These are phyloP conservation scores for Apamea crenata DNA, from an alignment of 2,888 invertebrate species.

Conservation along the genomic window DNA sequence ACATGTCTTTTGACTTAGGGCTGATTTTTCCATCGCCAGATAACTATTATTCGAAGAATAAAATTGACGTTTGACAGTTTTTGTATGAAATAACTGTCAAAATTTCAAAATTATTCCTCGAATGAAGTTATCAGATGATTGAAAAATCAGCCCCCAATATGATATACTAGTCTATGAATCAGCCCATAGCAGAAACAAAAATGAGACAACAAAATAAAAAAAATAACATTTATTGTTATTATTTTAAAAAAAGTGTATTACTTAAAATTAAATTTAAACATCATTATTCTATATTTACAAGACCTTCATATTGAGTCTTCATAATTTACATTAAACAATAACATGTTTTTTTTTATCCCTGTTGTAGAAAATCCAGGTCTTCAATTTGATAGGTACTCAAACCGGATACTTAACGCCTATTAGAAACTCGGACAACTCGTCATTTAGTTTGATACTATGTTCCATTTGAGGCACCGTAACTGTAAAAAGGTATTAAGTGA, in stretches of 20 bases:
- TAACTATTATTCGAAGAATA: too few relatives aligned
- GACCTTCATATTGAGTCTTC: neutral
- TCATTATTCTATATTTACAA: neutral
- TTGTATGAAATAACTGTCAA: too few relatives aligned
- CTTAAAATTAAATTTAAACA: neutral
- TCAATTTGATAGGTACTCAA: neutral
- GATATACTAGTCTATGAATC: too few relatives aligned
- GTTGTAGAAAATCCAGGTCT: neutral
- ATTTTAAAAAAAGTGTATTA: neutral
- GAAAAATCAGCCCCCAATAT: too few relatives aligned
- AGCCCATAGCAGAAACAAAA: neutral
- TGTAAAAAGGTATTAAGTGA: slow-evolving; percentile 55
- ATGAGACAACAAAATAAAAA: neutral
- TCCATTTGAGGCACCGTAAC: slow-evolving; percentile 69
- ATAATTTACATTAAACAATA: neutral
- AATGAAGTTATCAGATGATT: too few relatives aligned
- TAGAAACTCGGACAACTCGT: slow-evolving; percentile 78
- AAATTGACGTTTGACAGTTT: too few relatives aligned
- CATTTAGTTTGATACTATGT: slow-evolving; percentile 75
- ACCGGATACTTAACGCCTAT: slow-evolving; percentile 70
- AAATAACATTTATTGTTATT: neutral
- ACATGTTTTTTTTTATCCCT: neutral
- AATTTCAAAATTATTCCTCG: too few relatives aligned
- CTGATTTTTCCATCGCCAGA: too few relatives aligned
- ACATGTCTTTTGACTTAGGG: neutral